Evolutionary conservation across 2,113 vertebrate species (phyloP).

Genomic region (Climacteris rufus): DNA sequence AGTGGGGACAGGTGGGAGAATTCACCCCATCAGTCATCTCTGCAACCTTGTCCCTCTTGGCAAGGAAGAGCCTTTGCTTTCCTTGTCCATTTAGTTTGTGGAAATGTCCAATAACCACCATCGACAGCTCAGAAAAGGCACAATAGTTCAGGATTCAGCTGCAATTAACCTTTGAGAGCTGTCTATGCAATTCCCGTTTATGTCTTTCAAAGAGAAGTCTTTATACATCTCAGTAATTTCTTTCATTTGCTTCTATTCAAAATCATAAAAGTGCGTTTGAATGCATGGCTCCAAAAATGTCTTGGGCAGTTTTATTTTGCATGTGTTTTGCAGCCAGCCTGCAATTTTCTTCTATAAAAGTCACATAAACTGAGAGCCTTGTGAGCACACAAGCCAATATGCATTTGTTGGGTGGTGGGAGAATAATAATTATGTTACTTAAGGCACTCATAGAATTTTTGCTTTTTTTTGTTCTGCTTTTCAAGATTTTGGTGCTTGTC

Average conservation of each 20-base stretch:
- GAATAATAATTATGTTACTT: background rate
- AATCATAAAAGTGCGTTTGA: background rate
- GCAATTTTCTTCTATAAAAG: background rate
- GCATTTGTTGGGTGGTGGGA: background rate
- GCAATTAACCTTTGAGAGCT: slow-evolving; percentile 9
- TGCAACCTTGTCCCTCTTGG: accelerated
- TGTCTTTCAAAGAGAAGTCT: background rate
- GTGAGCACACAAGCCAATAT: background rate
- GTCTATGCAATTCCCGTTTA: background rate
- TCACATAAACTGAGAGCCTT: background rate
- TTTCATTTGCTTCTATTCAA: background rate
- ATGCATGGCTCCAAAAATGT: background rate
- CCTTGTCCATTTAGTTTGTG: background rate
- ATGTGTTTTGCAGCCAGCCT: background rate
- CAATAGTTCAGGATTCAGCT: background rate
- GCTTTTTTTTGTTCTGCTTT: background rate
- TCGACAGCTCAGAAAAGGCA: background rate
- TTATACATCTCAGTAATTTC: background rate
- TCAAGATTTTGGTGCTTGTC: background rate
- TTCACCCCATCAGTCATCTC: background rate
- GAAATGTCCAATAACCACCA: background rate
- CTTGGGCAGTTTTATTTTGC: background rate
- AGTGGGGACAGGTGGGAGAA: background rate
- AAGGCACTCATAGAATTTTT: background rate
- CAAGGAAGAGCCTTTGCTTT: background rate